phyloP scores from a whole-genome alignment of 2,888 invertebrate species.

The Camptogramma bilineatum region DNA sequence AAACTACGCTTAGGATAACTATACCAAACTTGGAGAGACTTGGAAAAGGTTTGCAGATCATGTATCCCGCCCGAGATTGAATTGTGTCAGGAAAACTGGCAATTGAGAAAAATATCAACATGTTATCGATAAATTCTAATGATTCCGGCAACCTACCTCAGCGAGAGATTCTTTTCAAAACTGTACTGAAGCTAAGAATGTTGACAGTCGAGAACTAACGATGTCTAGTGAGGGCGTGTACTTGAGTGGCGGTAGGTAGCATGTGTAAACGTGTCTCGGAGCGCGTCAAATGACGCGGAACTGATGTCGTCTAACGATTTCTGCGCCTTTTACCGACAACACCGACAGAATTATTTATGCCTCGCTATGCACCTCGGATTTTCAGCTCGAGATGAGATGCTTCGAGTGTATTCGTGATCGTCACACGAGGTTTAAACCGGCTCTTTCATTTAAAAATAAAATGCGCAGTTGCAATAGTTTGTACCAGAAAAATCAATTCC shows the following conservation, averaged over 20 bases:
- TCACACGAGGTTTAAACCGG: slow-evolving; percentile 1
- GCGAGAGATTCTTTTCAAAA: no score
- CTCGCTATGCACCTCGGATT: slow-evolving; percentile 33
- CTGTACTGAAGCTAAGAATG: slow-evolving; percentile 2
- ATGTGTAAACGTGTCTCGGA: slow-evolving; percentile 59
- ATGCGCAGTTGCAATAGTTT: background rate
- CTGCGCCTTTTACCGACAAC: slow-evolving; percentile 57
- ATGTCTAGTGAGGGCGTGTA: slow-evolving; percentile 55
- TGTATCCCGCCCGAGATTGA: no score
- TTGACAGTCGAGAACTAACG: slow-evolving; percentile 58
- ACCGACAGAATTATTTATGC: slow-evolving; percentile 35
- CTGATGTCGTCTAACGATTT: slow-evolving; percentile 72
- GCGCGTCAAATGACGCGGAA: slow-evolving; percentile 68
- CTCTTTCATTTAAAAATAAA: background rate
- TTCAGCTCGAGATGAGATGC: slow-evolving; percentile 28
- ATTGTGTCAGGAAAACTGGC: no score
- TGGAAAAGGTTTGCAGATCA: no score
- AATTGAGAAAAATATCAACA: no score
- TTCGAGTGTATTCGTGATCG: slow-evolving; percentile 13
- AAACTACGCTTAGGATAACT: no score
- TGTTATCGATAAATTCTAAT: no score
- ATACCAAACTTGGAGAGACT: no score
- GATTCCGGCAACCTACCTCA: no score
- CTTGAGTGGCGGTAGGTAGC: slow-evolving; percentile 55
- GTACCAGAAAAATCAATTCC: background rate